Percentiles rank a stretch among this genome's conserved stretches.
These are phyloP conservation scores for Oreonectes daqikongensis DNA, from an alignment of 2,797 vertebrate genomes.

Conservation along the genomic window DNA sequence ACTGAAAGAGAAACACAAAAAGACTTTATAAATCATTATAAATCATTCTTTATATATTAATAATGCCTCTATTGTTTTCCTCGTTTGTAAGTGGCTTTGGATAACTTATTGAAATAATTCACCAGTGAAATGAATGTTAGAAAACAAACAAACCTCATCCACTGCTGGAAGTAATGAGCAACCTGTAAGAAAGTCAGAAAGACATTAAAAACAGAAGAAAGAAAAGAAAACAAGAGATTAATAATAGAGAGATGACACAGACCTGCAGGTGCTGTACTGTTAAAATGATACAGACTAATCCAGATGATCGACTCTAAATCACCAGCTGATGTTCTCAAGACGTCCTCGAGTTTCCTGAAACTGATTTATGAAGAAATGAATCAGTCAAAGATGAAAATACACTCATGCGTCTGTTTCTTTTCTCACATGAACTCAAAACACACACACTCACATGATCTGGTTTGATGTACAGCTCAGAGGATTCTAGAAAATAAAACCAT, in stretches of 20 bases:
- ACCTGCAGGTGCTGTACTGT: slow-evolving; percentile 63
- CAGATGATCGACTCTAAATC: slow-evolving; percentile 60
- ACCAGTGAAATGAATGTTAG: neutral
- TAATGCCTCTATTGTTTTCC: too few species aligned
- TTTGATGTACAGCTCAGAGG: slow-evolving; percentile 33
- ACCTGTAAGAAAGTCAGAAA: neutral
- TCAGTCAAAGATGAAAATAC: neutral
- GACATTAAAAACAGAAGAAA: neutral
- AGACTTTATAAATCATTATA: too few species aligned
- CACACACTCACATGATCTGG: slow-evolving; percentile 42
- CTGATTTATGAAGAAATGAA: slow-evolving; percentile 51
- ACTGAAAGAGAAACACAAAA: slow-evolving; percentile 63
- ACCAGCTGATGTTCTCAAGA: slow-evolving; percentile 41
- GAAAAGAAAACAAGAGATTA: neutral
- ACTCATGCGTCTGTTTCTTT: neutral
- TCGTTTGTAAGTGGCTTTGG: too few species aligned
- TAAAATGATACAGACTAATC: slow-evolving; percentile 58
- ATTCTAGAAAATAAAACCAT: slow-evolving; percentile 9
- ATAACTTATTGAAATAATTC: too few species aligned
- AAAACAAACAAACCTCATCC: slow-evolving; percentile 9
- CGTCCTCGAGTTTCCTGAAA: slow-evolving; percentile 57
- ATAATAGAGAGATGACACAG: neutral
- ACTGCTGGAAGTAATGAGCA: neutral
- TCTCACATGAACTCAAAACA: neutral
- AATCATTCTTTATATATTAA: too few species aligned